phyloP scores from a whole-genome alignment of 1,140 invertebrate species.

The Bombus pascuorum region DNA sequence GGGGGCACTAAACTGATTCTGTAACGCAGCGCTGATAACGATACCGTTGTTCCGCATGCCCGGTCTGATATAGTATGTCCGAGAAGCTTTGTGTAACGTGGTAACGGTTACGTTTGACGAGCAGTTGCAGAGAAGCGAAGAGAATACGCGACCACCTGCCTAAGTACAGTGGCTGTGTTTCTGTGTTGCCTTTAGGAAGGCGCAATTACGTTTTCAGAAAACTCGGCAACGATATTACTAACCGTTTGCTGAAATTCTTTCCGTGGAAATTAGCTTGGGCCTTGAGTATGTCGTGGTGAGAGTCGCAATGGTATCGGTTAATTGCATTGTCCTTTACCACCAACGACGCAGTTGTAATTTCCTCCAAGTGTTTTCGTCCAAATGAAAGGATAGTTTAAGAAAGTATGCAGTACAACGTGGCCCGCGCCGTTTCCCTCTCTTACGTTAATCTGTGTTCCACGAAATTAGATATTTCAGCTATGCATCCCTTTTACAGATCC shows the following conservation, averaged over 20 bases:
- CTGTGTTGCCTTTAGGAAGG: too few species aligned
- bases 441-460: background rate
- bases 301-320: conserved; percentile 13
- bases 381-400: background rate
- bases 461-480: background rate
- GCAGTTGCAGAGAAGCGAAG: too few species aligned
- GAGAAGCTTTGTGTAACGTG: background rate
- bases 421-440: background rate
- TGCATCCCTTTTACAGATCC: background rate
- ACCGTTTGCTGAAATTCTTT: conserved; percentile 23
- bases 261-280: background rate
- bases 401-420: background rate
- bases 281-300: background rate
- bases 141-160: background rate
- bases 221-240: conserved; percentile 26
- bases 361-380: background rate
- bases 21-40: conserved; percentile 9
- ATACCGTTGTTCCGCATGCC: background rate
- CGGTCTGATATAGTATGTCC: background rate
- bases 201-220: conserved; percentile 24
- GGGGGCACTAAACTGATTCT: conserved; percentile 9
- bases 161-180: background rate
- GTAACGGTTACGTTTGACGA: background rate
- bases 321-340: conserved; percentile 14
- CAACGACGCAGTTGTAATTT: background rate